Evolutionary conservation across 2,113 vertebrate species (phyloP), one percentile per base, ranked within the genome.

Genomic region (Aphelocoma coerulescens): DNA sequence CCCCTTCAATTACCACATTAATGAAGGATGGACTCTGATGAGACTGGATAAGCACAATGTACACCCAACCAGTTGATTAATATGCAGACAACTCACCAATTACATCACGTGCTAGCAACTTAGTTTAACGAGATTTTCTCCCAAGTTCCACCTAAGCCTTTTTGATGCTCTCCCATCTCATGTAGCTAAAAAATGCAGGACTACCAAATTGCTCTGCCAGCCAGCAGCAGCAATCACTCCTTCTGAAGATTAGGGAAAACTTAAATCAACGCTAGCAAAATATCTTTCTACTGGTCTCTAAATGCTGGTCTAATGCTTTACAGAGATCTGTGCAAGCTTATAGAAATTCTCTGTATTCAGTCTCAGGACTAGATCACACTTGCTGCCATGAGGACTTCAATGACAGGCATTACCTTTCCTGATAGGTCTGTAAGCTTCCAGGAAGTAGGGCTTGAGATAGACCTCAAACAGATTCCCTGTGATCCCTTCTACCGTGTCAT

Each of bases 401-500:
- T 18, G 35, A 62, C 26, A 49, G 66, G 23, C 12, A 23, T 28
- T 96, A 99, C 99, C 99, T 99, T 99, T 99, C 93, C 99, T 98
- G 95, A 99, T 99, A 85, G 99, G 99, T 91, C 99, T 98, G 97
- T 99, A 99, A n/a, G 99, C 99, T 98, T 99, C 99, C 84, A 99
- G 96, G 95, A 99, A 99, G 96, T 99, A 99, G 1, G 99, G 99
- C 97, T 99, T 99, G 88, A 99, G 98, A 96, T 99, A 99, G 52
- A 99, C 99, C 97, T 99, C 99, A 97, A 99, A 99, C 76, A 99
- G 97, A 96, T 99, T 99, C 69, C 99, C 99, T 2, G 99, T 99
- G 95, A 99, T 99, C 90, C 99, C 99, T 95, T 99, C 99, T 89
- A 99, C 99, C 0, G 99, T 99, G 97, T 99, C 99, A 98, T 99